Conservation (phyloP, 2,888 invertebrate genomes). For the Dryobotodes eremita region DNA sequence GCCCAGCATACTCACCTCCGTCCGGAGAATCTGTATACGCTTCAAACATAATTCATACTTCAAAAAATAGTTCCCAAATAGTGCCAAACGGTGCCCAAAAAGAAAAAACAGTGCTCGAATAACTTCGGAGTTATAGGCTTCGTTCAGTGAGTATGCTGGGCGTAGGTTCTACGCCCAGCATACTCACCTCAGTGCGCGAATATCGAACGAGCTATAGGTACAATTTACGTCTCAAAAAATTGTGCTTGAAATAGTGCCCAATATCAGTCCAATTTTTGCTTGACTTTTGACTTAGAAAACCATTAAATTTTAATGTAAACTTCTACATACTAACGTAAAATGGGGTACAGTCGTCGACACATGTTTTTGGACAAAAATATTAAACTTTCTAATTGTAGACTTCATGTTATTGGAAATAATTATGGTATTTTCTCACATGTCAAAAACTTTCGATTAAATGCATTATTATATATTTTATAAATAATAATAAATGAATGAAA, state of each 20-base stretch:
- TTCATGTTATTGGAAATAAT: constrained; percentile 34
- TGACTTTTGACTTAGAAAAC: constrained; percentile 1
- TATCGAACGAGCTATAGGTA: constrained; percentile 28
- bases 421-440: constrained; percentile 34
- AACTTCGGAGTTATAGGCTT: constrained; percentile 29
- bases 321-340: constrained; percentile 32
- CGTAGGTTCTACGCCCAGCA: constrained; percentile 30
- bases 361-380: constrained; percentile 33
- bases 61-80: constrained; percentile 29
- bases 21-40: constrained; percentile 30
- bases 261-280: constrained; percentile 26
- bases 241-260: constrained; percentile 27
- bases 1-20: constrained; percentile 27
- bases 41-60: constrained; percentile 31
- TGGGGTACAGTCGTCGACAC: constrained; percentile 32
- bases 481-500: neutral
- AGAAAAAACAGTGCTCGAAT: constrained; percentile 28
- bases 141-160: constrained; percentile 29
- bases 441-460: constrained; percentile 10
- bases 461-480: constrained; percentile 19
- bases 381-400: constrained; percentile 35
- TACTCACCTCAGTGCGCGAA: neutral
- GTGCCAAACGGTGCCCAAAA: constrained; percentile 28
- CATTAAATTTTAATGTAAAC: constrained; percentile 28
- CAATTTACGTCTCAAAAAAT: constrained; percentile 28